These are phyloP conservation scores for Cairina moschata DNA, from an alignment of 2,113 vertebrate genomes.

Conservation along the genomic window DNA sequence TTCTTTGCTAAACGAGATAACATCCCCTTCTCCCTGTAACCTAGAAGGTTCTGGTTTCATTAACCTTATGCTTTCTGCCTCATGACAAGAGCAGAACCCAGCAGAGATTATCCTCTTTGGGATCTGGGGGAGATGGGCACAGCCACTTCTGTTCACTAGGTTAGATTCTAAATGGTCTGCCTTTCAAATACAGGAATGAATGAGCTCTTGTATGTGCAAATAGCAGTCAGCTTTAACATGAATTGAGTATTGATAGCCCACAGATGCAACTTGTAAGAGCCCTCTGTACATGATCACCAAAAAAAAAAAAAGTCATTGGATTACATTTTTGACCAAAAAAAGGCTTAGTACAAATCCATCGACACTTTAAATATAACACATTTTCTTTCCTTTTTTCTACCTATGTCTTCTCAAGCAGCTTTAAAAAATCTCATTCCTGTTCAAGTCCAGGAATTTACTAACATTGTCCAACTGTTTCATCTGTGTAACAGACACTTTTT, in stretches of 20 bases:
- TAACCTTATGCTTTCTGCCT: background rate
- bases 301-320: background rate
- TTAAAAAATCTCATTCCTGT: background rate
- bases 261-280: background rate
- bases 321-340: background rate
- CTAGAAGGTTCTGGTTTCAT: background rate
- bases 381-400: background rate
- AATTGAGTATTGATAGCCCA: rapidly evolving
- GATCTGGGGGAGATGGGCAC: background rate
- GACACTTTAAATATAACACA: background rate
- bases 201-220: background rate
- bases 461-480: background rate
- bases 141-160: background rate
- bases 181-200: background rate
- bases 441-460: background rate
- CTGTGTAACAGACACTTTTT: background rate
- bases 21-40: background rate
- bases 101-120: background rate
- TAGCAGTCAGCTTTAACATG: background rate
- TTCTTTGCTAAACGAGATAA: background rate
- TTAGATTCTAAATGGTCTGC: background rate
- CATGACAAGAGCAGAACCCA: background rate
- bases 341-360: background rate
- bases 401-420: background rate
- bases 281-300: background rate